Base-by-base conservation (phyloP, 2,797 vertebrate genomes). In the Pteronotus mesoamericanus region DNA sequence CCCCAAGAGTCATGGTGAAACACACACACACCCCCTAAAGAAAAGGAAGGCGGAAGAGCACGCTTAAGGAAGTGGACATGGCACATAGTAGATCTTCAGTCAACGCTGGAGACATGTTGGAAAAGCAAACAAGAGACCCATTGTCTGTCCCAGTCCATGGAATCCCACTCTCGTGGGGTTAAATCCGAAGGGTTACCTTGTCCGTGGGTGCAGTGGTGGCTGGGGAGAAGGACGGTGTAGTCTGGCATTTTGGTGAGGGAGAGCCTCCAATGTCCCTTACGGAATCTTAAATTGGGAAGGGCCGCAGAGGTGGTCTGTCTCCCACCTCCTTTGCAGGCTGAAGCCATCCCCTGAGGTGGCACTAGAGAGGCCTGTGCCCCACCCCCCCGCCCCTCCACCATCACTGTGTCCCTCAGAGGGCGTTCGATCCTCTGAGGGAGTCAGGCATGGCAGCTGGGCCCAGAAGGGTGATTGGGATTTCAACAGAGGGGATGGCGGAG, bases 101-200 rank as follows among this genome's bases (percentile, higher is more conserved):
- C 48, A 48, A 9, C 19, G 11, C 16, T n/a, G n/a, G n/a, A n/a
- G n/a, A n/a, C n/a, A 0, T 6, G 6, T 14, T 9, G 26, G 53
- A 12, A 55, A 77, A 44, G 15, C 4, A 82, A 59, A n/a, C 1
- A 10, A 26, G 7, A 7, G 22, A 14, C 15, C 29, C 53, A 4
- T 15, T 12, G 15, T 19, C 7, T 2, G 11, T 42, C 74, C 74
- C 26, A 2, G 3, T 4, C n/a, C 37, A 0, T 0, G 15, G 48
- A 79, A 5, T 42, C 68, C 2, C 3, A 57, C 69, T 91, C 46
- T 29, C 42, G 1, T 8, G 59, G 51, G 64, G 44, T 22, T 4
- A 21, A 18, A 21, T 32, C 34, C 72, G 32, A 57, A 64, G 24
- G 19, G 55, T 61, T 4, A 4, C 42, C 14, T 42, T n/a, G 46